Percentiles rank a stretch among this genome's conserved stretches.
These are phyloP conservation scores for Oxycera nigricornis DNA, from an alignment of 2,888 invertebrate species.

Conservation along the genomic window DNA sequence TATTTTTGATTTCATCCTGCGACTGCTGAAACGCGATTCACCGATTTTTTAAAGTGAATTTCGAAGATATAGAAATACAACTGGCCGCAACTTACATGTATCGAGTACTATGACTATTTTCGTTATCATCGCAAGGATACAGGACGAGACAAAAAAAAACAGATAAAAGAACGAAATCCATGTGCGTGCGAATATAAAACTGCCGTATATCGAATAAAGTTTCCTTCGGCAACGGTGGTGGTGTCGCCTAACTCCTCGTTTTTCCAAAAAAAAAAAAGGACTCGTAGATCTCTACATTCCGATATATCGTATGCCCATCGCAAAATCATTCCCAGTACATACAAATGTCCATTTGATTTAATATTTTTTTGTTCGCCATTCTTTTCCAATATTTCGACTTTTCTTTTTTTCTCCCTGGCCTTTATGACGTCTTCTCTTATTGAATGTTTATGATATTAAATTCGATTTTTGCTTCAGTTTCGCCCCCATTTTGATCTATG, in stretches of 20 bases:
- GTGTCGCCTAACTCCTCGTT: not conserved
- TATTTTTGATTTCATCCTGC: not conserved
- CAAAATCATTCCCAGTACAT: conserved; percentile 36
- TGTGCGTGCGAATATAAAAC: conserved; percentile 28
- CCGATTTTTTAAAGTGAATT: not conserved
- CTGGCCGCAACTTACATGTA: not conserved
- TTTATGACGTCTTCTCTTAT: conserved; percentile 56
- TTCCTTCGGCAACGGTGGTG: not conserved
- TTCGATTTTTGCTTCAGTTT: conserved; percentile 56
- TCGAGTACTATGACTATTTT: not conserved
- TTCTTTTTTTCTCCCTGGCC: conserved; percentile 42
- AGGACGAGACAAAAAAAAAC: not conserved
- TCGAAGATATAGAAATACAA: not conserved
- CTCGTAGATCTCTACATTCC: no score
- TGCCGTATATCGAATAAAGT: not conserved
- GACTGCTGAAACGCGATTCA: not conserved
- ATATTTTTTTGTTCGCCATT: conserved; percentile 43
- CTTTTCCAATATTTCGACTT: conserved; percentile 45
- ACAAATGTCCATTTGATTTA: conserved; percentile 48
- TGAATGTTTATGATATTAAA: conserved; percentile 63
- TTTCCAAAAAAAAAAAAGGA: no score
- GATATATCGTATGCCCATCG: not conserved
- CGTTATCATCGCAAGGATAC: not conserved
- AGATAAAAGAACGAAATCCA: conserved; percentile 21
- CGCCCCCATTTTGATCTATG: conserved; percentile 56